Percentiles rank a stretch among this genome's conserved stretches.
Evolutionary conservation across 2,888 invertebrate species (phyloP).

Genomic region (Leucoma salicis): DNA sequence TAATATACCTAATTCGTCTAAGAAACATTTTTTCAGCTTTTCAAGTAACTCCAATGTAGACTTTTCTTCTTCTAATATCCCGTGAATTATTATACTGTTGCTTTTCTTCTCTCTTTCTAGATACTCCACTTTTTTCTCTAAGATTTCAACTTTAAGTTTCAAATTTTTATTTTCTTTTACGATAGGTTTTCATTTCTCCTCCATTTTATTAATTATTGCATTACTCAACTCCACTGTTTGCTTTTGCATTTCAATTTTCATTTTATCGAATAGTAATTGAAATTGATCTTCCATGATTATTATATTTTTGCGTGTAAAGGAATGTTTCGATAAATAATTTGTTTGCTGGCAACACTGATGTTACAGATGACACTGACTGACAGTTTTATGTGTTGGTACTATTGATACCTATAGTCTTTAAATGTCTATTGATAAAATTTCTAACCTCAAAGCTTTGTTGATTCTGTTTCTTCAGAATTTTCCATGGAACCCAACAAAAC

Average conservation of each 20-base stretch:
- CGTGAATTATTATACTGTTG: not conserved
- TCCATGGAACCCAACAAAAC: not conserved
- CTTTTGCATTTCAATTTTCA: too few species aligned
- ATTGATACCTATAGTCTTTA: slow-evolving; percentile 4
- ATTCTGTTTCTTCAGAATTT: not conserved
- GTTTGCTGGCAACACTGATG: not conserved
- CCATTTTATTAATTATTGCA: not conserved
- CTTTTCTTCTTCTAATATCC: not conserved
- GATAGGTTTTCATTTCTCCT: not conserved
- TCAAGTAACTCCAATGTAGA: not conserved
- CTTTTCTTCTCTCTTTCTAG: not conserved
- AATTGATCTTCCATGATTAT: not conserved
- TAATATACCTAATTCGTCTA: not conserved
- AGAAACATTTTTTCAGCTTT: not conserved
- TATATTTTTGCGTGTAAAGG: not conserved
- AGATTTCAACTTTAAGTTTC: not conserved
- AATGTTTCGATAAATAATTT: not conserved
- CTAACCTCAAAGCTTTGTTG: not conserved
- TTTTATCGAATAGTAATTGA: not conserved
- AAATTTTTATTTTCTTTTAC: not conserved
- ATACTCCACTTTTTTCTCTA: not conserved
- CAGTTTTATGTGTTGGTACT: not conserved
- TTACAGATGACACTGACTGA: not conserved
- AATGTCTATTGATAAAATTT: not conserved
- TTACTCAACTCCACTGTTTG: not conserved